phyloP scores from a whole-genome alignment of 2,113 vertebrate genomes.

The Podocnemis expansa region DNA sequence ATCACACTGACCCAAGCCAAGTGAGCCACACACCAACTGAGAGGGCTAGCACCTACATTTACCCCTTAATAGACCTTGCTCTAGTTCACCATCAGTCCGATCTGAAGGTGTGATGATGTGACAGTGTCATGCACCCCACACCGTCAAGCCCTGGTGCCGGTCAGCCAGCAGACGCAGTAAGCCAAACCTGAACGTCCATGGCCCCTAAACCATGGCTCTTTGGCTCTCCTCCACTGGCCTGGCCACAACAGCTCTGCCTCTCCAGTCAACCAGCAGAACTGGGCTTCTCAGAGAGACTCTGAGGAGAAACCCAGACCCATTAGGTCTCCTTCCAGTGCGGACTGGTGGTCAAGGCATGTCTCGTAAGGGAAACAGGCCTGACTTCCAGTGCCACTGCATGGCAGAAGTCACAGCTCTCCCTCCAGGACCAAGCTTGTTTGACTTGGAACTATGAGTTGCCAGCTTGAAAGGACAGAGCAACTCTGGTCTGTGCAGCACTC shows the following conservation, averaged over 20 bases:
- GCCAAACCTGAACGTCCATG: not conserved
- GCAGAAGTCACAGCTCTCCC: not conserved
- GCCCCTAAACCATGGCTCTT: not conserved
- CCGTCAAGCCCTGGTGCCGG: not conserved
- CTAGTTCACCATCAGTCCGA: not conserved
- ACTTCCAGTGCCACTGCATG: not conserved
- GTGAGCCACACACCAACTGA: not conserved
- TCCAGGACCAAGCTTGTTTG: not conserved
- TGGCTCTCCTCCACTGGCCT: accelerated
- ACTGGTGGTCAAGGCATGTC: accelerated
- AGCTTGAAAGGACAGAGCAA: not conserved
- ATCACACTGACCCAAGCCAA: not conserved
- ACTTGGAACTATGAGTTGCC: not conserved
- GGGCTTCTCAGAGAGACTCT: not conserved
- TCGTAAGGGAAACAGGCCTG: not conserved
- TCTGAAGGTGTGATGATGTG: not conserved
- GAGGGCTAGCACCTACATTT: not conserved
- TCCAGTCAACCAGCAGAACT: not conserved
- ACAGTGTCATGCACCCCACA: not conserved
- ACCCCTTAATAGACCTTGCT: not conserved
- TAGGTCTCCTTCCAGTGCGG: accelerated
- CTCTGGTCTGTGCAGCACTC: not conserved
- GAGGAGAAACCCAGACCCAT: not conserved
- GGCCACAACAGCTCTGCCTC: accelerated
- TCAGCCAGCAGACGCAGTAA: not conserved